These are phyloP conservation scores for Chroicocephalus ridibundus DNA, from an alignment of 2,113 vertebrate species.

Conservation along the genomic window DNA sequence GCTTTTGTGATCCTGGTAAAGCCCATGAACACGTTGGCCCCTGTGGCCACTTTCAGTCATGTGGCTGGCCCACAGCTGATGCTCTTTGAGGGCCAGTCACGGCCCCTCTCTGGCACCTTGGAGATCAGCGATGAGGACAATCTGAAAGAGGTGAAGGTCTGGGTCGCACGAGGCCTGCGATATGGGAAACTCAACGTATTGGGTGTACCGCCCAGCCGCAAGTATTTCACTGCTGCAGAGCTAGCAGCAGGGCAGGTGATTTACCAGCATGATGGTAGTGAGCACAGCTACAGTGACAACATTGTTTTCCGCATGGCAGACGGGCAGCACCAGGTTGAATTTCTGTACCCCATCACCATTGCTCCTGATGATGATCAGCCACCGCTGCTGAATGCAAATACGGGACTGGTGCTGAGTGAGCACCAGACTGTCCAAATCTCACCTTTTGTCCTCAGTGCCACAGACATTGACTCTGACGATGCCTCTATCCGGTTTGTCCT, in stretches of 20 bases:
- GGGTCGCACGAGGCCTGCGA: constrained; percentile 72
- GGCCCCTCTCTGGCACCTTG: constrained; percentile 76
- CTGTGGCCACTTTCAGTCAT: constrained; percentile 68
- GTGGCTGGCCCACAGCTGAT: constrained; percentile 69
- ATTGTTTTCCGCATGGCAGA: constrained; percentile 81
- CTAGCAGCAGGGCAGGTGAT: constrained; percentile 74
- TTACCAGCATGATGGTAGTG: constrained; percentile 81
- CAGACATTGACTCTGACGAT: constrained; percentile 82
- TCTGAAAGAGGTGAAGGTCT: constrained; percentile 75
- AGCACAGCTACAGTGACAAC: constrained; percentile 82
- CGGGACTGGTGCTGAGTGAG: constrained; percentile 73
- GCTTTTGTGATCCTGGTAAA: constrained; percentile 82
- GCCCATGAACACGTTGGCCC: constrained; percentile 80
- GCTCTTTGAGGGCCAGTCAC: constrained; percentile 82
- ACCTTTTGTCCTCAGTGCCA: constrained; percentile 81
- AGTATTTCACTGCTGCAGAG: constrained; percentile 76
- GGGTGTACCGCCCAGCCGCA: constrained; percentile 5
- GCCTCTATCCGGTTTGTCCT: constrained; percentile 77
- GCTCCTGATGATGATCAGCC: constrained; percentile 82
- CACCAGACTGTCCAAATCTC: constrained; percentile 80
- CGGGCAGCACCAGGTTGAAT: constrained; percentile 77
- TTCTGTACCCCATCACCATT: constrained; percentile 81
- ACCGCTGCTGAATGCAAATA: constrained; percentile 77
- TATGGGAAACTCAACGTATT: constrained; percentile 74
- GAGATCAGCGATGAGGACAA: constrained; percentile 81